Evolutionary conservation across 2,797 vertebrate genomes (phyloP).

Genomic region (Ceryle rudis): DNA sequence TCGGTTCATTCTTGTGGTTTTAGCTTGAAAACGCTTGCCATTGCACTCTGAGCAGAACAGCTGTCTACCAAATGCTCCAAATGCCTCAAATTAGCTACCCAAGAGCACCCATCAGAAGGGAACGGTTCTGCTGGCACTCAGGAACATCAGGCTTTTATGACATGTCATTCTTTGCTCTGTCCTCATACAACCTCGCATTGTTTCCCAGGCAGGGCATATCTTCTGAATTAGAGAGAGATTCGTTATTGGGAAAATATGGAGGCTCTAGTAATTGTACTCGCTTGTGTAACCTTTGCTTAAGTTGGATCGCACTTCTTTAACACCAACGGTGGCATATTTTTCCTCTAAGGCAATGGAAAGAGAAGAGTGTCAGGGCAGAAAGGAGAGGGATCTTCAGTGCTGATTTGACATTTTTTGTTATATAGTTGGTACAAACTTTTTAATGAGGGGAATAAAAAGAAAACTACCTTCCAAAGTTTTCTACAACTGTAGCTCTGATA

Average conservation of each 20-base stretch:
- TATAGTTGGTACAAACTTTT: not conserved
- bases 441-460: not conserved
- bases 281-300: conserved; percentile 34
- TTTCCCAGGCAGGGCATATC: conserved; percentile 59
- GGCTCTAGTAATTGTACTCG: not conserved
- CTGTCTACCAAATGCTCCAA: conserved; percentile 64
- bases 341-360: not conserved
- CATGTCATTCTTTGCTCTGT: conserved; percentile 46
- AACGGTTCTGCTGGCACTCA: conserved; percentile 28
- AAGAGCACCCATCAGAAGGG: conserved; percentile 22
- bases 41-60: conserved; percentile 44
- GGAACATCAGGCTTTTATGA: conserved; percentile 10
- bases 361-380: not conserved
- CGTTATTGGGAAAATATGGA: not conserved
- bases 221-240: not conserved
- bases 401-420: not conserved
- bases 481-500: rapidly evolving
- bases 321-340: not conserved
- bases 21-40: not conserved
- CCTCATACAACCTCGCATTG: conserved; percentile 48
- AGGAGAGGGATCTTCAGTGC: not conserved
- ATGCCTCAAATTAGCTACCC: conserved; percentile 30
- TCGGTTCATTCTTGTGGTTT: conserved; percentile 58
- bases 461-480: not conserved
- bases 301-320: not conserved